phyloP scores from a whole-genome alignment of 2,888 invertebrate species.

The Ptilodon capucinus region DNA sequence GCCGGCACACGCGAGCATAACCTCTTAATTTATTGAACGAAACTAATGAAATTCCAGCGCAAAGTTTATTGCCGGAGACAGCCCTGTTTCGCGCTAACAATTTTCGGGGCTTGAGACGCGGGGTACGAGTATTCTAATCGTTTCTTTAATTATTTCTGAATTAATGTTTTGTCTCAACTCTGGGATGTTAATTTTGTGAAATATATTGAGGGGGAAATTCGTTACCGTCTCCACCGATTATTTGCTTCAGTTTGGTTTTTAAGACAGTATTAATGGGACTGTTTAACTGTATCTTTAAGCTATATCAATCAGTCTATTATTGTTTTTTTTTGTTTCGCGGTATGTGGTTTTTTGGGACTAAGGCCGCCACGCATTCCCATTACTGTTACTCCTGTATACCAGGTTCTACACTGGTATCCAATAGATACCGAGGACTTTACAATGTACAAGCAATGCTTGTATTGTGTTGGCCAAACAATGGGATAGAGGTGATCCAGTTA shows the following conservation, averaged over 20 bases:
- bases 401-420: too few relatives aligned
- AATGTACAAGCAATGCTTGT: too few relatives aligned
- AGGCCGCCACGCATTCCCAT: too few relatives aligned
- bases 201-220: conserved; percentile 13
- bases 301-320: too few relatives aligned
- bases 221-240: not conserved
- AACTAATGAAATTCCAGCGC: conserved; percentile 81
- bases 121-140: conserved; percentile 64
- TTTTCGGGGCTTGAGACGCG: conserved; percentile 56
- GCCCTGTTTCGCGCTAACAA: conserved; percentile 75
- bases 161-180: conserved; percentile 62
- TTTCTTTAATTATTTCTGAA: conserved; percentile 79
- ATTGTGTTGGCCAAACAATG: too few relatives aligned
- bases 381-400: too few relatives aligned
- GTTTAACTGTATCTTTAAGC: not conserved
- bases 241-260: not conserved
- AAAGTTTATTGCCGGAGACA: conserved; percentile 79
- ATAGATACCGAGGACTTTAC: too few relatives aligned
- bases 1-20: conserved; percentile 81
- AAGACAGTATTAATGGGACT: not conserved
- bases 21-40: conserved; percentile 82
- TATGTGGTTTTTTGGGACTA: too few relatives aligned
- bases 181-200: conserved; percentile 53
- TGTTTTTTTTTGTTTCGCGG: too few relatives aligned
- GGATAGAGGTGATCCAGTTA: too few relatives aligned